Base-by-base conservation (phyloP, 1,140 invertebrate genomes). In the Drosophila nigrodunni region DNA sequence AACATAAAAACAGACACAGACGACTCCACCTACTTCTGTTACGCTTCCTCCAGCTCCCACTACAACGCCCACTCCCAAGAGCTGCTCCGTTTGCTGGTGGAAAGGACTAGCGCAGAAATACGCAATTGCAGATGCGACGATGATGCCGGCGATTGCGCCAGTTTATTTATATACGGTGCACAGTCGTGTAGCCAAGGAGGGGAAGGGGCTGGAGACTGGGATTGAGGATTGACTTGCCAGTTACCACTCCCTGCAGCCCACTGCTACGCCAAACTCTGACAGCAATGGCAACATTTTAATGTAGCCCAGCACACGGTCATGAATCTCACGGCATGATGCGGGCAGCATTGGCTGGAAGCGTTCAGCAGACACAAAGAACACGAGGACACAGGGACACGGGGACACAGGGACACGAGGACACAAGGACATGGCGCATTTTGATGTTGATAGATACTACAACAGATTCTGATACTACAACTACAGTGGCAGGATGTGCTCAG, bases 81-180 rank as follows among this genome's bases (percentile, higher is more conserved):
- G 1, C 18, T 34, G 21, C 7, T 25, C 37, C 25, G 18, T 2
- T 21, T 59, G n/a, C 30, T 46, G 58, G 58, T 25, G 18, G n/a
- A 11, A 18, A 66, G 61, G 70, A 77, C 71, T 70, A 60, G 50
- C 58, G 66, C 75, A 68, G 59, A 74, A 77, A 83, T 88, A 89
- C 85, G 83, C 85, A 88, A 85, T 88, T 89, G 85, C 85, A 88
- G 85, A 88, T 88, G 85, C 80, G 85, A 85, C 80, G 83, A 82
- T 77, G 82, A 88, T 82, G 80, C 82, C 72, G 82, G 83, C 80
- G 83, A 87, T 87, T 87, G 83, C 80, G 83, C 80, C 85, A 87
- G 83, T 87, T 83, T 88, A 87, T 87, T 87, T 87, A 88, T 88
- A 80, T 65, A 72, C 80, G 71, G 41, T 68, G 70, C 64, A 55